Evolutionary conservation across 1,140 invertebrate genomes (phyloP).

Genomic region (Drosophila tsacasi): DNA sequence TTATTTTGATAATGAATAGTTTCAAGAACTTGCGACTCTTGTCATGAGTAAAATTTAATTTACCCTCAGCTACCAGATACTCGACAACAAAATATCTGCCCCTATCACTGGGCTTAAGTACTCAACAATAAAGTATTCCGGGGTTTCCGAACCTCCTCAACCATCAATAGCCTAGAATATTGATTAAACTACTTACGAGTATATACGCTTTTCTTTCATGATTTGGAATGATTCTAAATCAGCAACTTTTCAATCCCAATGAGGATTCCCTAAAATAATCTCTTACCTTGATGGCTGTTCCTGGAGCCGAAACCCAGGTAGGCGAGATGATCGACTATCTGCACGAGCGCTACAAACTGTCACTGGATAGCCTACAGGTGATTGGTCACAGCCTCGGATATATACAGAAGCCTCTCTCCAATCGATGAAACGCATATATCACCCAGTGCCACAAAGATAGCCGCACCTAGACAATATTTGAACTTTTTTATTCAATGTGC

Average conservation of each 20-base stretch:
- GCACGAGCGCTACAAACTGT: too few relatives aligned
- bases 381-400: too few relatives aligned
- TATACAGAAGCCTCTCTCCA: too few relatives aligned
- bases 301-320: too few relatives aligned
- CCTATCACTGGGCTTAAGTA: conserved; percentile 3
- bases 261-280: conserved; percentile 2
- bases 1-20: not conserved
- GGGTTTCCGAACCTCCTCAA: conserved; percentile 15
- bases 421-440: too few relatives aligned
- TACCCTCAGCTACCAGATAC: not conserved
- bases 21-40: not conserved
- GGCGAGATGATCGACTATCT: too few relatives aligned
- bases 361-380: too few relatives aligned
- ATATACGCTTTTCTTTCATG: not conserved
- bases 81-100: conserved; percentile 4
- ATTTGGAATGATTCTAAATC: not conserved
- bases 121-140: conserved; percentile 26
- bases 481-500: too few relatives aligned
- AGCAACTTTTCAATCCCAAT: not conserved
- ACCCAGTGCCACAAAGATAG: too few relatives aligned
- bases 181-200: conserved; percentile 2
- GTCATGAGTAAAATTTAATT: not conserved
- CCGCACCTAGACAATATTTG: too few relatives aligned
- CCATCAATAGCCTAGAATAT: not conserved
- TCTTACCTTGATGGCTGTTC: too few relatives aligned